Evolutionary conservation across 2,888 invertebrate species (phyloP).

Genomic region (Standfussiana lucernea): DNA sequence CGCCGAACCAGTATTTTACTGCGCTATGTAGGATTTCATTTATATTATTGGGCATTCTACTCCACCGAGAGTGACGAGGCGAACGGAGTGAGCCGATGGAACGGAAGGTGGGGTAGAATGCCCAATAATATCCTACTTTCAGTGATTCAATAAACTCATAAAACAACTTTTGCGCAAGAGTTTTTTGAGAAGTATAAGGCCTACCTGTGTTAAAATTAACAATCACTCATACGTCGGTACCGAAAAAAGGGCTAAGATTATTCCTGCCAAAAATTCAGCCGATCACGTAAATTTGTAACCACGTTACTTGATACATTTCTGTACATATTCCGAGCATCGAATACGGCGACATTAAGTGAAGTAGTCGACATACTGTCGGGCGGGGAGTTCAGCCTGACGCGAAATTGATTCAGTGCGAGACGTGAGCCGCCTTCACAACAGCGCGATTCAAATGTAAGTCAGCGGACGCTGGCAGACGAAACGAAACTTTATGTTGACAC

Average conservation of each 20-base stretch:
- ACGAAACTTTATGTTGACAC: conserved; percentile 86
- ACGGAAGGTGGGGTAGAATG: too few species aligned
- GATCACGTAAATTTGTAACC: conserved; percentile 55
- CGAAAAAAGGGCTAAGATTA: not conserved
- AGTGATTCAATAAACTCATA: not conserved
- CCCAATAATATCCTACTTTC: too few species aligned
- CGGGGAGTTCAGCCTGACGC: conserved; percentile 81
- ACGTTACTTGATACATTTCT: conserved; percentile 49
- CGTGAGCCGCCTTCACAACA: conserved; percentile 85
- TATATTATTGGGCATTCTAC: too few species aligned
- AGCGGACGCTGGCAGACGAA: conserved; percentile 75
- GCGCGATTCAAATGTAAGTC: conserved; percentile 85
- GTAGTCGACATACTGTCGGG: conserved; percentile 75
- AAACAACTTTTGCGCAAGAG: not conserved
- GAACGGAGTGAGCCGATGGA: too few species aligned
- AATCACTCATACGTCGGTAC: not conserved
- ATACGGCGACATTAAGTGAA: conserved; percentile 72
- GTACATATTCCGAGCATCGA: conserved; percentile 65
- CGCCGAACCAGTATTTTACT: too few species aligned
- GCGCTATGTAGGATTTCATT: too few species aligned
- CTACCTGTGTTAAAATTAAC: not conserved
- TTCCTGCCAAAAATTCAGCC: conserved; percentile 24
- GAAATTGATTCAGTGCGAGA: conserved; percentile 89
- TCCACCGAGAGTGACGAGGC: too few species aligned
- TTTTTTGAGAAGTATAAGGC: not conserved